Evolutionary conservation across 2,113 vertebrate species (phyloP), one percentile per base, ranked within the genome.

Genomic region (Hylia prasina): DNA sequence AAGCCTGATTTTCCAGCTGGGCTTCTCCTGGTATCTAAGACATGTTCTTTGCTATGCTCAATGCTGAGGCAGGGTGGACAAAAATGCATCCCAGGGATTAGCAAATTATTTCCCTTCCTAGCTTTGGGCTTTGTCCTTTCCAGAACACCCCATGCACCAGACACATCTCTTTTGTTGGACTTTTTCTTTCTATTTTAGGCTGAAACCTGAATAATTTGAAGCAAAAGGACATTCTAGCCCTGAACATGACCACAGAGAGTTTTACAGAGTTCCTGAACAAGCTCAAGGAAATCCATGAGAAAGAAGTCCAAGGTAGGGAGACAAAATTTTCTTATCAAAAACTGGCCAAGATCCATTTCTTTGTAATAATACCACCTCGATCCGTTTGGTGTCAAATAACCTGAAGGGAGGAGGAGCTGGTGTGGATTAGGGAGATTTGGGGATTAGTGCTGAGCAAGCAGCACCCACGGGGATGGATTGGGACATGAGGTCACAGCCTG

Each of bases 241-340:
- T 23, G 68, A 91, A 86, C 56, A 94, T 88, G 96, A 96, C 96
- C 51, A 97, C 98, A 20, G 99, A 99, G 69, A 98, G 93, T 68
- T 99, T 99, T 92, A 89, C 92, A 35, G 99, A 98, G 66, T 96
- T 98, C 3, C 97, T 99, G 64, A 98, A 98, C 66, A 98, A 98
- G 92, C 98, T 99, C 71, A 98, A 97, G 93, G 99, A 99, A 40
- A 96, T 98, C 68, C 99, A 99, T 4, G 99, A 99, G 75, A 98
- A 98, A 44, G 99, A 99, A 73, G 94, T 99, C 58, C 98, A 98
- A 95, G 98, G 99, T 99, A 94, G 89, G 81, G 53, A 53, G 20
- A 66, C 12, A 21, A 2, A 45, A n/a, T 33, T 31, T 5, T 23
- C n/a, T 12, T 21, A 15, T 6, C 30, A 53, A 84, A 86, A 92